phyloP scores from a whole-genome alignment of 2,888 invertebrate species.

The Dichetophora obliterata region DNA sequence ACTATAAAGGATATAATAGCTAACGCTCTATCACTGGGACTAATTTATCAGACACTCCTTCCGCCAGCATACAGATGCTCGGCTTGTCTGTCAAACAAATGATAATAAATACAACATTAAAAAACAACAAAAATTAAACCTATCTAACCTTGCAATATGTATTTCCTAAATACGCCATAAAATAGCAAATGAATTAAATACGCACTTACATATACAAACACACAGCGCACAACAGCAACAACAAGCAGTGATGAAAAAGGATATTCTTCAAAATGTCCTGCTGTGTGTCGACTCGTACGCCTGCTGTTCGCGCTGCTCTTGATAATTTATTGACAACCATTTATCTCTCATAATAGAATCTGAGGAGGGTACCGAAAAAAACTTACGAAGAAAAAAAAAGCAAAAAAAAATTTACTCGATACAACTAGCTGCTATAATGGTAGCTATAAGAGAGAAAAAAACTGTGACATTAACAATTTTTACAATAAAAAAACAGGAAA shows the following conservation, averaged over 20 bases:
- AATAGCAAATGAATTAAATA: not conserved
- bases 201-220: not conserved
- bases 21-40: constrained; percentile 4
- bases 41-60: constrained; percentile 32
- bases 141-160: constrained; percentile 18
- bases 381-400: not conserved
- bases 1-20: constrained; percentile 12
- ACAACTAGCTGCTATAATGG: not conserved
- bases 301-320: constrained; percentile 53
- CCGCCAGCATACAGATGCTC: not conserved
- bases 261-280: constrained; percentile 34
- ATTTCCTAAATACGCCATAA: constrained; percentile 5
- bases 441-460: not conserved
- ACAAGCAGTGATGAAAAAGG: not conserved
- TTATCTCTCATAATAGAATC: constrained; percentile 56
- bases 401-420: not conserved
- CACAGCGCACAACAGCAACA: not conserved
- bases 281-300: constrained; percentile 37
- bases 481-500: constrained; percentile 46
- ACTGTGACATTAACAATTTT: constrained; percentile 65
- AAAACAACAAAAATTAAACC: constrained; percentile 9
- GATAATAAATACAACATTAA: constrained; percentile 14
- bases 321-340: constrained; percentile 66
- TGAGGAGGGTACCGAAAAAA: not conserved
- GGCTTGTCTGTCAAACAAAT: constrained; percentile 26